Evolutionary conservation across 2,113 vertebrate genomes (phyloP), one percentile per base, ranked within the genome.

Genomic region (Smithornis capensis): DNA sequence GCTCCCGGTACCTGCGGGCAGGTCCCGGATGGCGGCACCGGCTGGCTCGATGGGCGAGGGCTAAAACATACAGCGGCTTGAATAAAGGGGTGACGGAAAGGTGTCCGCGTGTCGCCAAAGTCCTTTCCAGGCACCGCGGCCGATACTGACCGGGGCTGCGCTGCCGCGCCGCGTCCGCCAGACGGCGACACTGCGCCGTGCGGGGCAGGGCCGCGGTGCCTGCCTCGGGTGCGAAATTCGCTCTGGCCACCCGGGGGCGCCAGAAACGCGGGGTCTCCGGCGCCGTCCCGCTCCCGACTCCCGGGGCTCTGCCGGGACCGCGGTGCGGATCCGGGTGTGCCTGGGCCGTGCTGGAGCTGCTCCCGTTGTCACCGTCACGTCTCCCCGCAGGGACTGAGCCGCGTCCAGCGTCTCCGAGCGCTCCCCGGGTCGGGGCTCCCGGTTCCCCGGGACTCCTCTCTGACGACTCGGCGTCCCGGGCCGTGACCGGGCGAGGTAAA

Each of bases 1-100:
- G 83, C 62, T 64, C 87, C 90, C 88, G 94, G 94, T 85, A 91
- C 95, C 92, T 53, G 94, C 95, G 6, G 95, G 95, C 94, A 33
- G 94, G 94, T 94, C 78, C 82, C 69, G 37, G 86, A 38, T 1
- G 9, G 86, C n/a, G 24, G 78, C 69, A 62, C 64, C n/a, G 37
- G 74, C 84, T 52, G 92, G 71, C 52, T 70, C 35, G 6, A 21
- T 0, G 84, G 76, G 80, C 59, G 5, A 76, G 73, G 81, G 81
- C 37, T 74, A 10, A 56, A 74, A 5, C 37, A 1, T 3, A 19
- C 59, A 3, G 27, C 21, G 14, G 82, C 15, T 84, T 60, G 19
- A 94, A 96, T 96, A 96, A 96, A 96, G 83, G 78, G 86, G 74
- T 92, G 86, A 53, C 21, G 24, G 78, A 87, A 94, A 78, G 55